A percentile compares a stretch with the other conserved stretches of the same genome.
Evolutionary conservation across 2,888 invertebrate species (phyloP).

Genomic region (Melieria crassipennis): DNA sequence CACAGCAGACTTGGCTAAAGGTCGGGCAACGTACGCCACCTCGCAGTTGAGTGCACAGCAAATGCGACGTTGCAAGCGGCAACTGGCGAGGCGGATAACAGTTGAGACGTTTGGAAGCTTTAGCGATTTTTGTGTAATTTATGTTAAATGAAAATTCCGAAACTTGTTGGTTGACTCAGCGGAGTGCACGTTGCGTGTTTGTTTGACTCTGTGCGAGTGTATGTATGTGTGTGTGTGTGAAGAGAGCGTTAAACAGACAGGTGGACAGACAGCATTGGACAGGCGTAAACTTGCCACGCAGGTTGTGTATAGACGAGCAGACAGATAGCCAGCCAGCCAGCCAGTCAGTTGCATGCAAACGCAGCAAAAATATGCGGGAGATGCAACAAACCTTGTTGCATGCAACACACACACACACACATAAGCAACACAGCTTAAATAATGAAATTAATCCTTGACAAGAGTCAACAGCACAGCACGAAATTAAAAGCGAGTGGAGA

Average conservation of each 20-base stretch:
- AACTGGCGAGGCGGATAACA: conserved; percentile 16
- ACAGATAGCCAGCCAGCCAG: conserved; percentile 28
- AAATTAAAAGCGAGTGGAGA: conserved; percentile 23
- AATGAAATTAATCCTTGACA: conserved; percentile 65
- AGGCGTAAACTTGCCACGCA: conserved; percentile 49
- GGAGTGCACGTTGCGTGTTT: conserved; percentile 11
- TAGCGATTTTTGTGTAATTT: conserved; percentile 54
- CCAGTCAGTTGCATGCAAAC: conserved; percentile 50
- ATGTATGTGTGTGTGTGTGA: not conserved
- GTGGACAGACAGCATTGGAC: conserved; percentile 46
- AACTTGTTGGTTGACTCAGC: conserved; percentile 50
- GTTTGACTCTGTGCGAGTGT: not conserved
- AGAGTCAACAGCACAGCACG: conserved; percentile 40
- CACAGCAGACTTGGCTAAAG: no score
- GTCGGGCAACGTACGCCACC: no score
- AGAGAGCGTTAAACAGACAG: conserved; percentile 6
- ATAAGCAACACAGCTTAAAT: conserved; percentile 50
- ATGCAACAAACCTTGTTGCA: conserved; percentile 31
- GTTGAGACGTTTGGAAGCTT: conserved; percentile 26
- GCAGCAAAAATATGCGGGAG: conserved; percentile 46
- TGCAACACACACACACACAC: conserved; percentile 24
- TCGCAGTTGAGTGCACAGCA: no score
- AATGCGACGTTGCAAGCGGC: conserved; percentile 5
- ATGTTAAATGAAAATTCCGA: conserved; percentile 61
- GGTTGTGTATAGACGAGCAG: no score